phyloP scores from a whole-genome alignment of 2,888 invertebrate species.

The Tridacna gigas region DNA sequence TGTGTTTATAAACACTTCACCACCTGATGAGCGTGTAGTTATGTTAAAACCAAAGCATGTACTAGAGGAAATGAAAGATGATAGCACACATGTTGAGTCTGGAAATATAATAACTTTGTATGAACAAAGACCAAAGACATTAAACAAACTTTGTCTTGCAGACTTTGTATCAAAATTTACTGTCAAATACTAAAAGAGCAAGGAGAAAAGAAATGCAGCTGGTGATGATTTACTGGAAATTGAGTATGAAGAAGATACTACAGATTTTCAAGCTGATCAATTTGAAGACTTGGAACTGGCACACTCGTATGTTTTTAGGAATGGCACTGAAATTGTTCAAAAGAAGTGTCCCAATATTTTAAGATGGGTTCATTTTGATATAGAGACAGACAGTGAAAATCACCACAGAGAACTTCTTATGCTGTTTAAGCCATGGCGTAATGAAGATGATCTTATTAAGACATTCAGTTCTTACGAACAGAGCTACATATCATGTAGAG shows the following conservation, averaged over 20 bases:
- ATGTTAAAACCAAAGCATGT: too few relatives aligned
- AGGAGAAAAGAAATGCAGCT: too few relatives aligned
- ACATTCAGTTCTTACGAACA: not conserved
- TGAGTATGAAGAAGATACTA: not conserved
- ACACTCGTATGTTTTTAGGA: not conserved
- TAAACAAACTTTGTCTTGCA: too few relatives aligned
- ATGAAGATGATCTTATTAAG: not conserved
- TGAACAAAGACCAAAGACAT: too few relatives aligned
- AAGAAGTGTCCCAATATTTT: not conserved
- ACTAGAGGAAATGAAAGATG: too few relatives aligned
- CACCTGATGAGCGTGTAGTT: too few relatives aligned
- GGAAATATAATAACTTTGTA: too few relatives aligned
- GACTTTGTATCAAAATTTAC: too few relatives aligned
- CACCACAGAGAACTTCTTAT: conserved; percentile 14
- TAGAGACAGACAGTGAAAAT: not conserved
- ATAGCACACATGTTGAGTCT: too few relatives aligned
- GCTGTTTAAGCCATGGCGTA: conserved; percentile 10
- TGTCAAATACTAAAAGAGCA: too few relatives aligned
- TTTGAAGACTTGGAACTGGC: not conserved
- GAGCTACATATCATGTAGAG: not conserved
- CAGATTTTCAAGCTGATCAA: not conserved
- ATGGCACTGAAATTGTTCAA: not conserved
- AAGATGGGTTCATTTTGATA: too few relatives aligned
- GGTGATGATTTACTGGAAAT: not conserved
- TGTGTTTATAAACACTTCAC: conserved; percentile 52